Evolutionary conservation across 2,888 invertebrate species (phyloP).

Genomic region (Drosophila conformis): DNA sequence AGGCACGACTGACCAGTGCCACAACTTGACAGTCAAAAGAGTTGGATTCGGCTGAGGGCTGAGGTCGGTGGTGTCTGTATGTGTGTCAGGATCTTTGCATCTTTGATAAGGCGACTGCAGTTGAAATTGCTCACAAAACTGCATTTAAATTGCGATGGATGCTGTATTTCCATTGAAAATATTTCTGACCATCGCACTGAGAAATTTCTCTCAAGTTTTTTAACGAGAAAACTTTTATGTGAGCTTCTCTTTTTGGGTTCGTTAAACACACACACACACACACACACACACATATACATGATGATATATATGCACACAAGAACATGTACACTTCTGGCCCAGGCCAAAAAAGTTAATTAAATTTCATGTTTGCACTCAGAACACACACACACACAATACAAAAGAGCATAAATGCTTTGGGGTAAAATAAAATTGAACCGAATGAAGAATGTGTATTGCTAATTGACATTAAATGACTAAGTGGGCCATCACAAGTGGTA

Average conservation of each 20-base stretch:
- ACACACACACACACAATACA: conserved; percentile 21
- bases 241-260: conserved; percentile 42
- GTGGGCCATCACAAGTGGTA: not conserved
- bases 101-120: conserved; percentile 55
- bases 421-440: conserved; percentile 15
- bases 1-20: conserved; percentile 18
- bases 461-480: conserved; percentile 33
- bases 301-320: not conserved
- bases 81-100: conserved; percentile 52
- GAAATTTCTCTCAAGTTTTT: conserved; percentile 67
- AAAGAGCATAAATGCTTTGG: conserved; percentile 25
- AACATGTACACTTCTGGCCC: conserved; percentile 8
- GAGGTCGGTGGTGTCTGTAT: not conserved
- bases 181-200: conserved; percentile 55
- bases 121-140: conserved; percentile 76
- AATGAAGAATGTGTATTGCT: conserved; percentile 18
- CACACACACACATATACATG: not conserved
- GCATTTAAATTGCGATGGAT: conserved; percentile 75
- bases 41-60: not conserved
- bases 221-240: conserved; percentile 80
- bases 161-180: conserved; percentile 61
- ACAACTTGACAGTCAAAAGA: conserved; percentile 12
- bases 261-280: conserved; percentile 23
- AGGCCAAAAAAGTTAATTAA: conserved; percentile 71
- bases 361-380: conserved; percentile 70